phyloP scores from a whole-genome alignment of 2,888 invertebrate genomes.

The Synanthedon myopaeformis region DNA sequence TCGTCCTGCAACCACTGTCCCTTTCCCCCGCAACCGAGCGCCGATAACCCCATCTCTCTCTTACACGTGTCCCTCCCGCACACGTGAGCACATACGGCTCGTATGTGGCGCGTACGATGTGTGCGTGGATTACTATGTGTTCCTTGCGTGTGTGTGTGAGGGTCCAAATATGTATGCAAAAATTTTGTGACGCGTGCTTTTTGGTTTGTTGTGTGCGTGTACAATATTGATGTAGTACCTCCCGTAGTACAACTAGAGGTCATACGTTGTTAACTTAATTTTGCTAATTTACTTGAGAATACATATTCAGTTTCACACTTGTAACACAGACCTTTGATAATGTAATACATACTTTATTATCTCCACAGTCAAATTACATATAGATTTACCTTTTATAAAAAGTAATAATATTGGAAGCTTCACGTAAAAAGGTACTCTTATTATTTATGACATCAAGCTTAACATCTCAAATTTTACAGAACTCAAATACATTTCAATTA shows the following conservation, averaged over 20 bases:
- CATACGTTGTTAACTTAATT: slow-evolving; percentile 6
- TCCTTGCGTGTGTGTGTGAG: slow-evolving; percentile 43
- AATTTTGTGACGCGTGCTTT: slow-evolving; percentile 38
- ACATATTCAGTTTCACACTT: too few species aligned
- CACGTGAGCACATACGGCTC: slow-evolving; percentile 53
- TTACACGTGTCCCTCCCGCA: slow-evolving; percentile 47
- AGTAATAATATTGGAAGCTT: too few species aligned
- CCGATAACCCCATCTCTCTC: slow-evolving; percentile 25
- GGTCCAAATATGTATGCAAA: slow-evolving; percentile 52
- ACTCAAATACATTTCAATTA: too few species aligned
- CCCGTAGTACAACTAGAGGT: slow-evolving; percentile 14
- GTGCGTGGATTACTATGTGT: slow-evolving; percentile 35
- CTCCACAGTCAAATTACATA: too few species aligned
- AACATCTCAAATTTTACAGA: too few species aligned
- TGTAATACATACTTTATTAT: too few species aligned
- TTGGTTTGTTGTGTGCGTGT: slow-evolving; percentile 8
- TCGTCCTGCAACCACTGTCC: slow-evolving; percentile 65
- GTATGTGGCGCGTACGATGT: slow-evolving; percentile 25
- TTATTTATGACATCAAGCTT: too few species aligned
- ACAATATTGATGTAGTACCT: slow-evolving; percentile 5
- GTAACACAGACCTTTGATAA: too few species aligned
- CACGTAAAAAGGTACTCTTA: too few species aligned
- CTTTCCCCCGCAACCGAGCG: slow-evolving; percentile 35
- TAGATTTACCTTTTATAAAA: too few species aligned
- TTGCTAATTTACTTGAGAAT: too few species aligned